These are phyloP conservation scores for Drosophila kanekoi DNA, from an alignment of 2,888 invertebrate genomes.

Conservation along the genomic window DNA sequence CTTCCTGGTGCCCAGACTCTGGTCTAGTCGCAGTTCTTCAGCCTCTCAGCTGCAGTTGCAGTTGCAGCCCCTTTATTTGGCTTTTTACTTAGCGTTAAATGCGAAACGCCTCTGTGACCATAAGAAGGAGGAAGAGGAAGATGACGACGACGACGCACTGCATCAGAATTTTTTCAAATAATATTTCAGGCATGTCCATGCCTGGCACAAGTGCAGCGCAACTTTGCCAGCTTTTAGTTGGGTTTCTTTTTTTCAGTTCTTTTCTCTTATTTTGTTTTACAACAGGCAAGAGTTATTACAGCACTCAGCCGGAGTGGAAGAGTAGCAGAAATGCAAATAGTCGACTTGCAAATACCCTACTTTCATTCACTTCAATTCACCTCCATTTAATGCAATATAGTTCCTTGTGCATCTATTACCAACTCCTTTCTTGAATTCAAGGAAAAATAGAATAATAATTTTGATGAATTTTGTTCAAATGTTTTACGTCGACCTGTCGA, in stretches of 20 bases:
- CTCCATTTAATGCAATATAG: no score
- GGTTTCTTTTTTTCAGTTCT: slow-evolving; percentile 36
- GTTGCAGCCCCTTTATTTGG: slow-evolving; percentile 61
- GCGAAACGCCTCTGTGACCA: slow-evolving; percentile 67
- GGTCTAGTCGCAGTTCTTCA: not conserved
- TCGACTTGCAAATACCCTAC: slow-evolving; percentile 41
- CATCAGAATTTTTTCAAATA: slow-evolving; percentile 76
- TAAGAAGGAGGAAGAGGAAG: slow-evolving; percentile 19
- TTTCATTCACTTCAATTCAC: no score
- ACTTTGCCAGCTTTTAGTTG: slow-evolving; percentile 56
- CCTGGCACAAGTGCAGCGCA: slow-evolving; percentile 65
- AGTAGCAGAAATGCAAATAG: no score
- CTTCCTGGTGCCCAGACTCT: slow-evolving; percentile 66
- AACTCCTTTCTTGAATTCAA: no score
- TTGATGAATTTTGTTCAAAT: no score
- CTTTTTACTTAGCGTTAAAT: slow-evolving; percentile 70
- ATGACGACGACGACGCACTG: slow-evolving; percentile 60
- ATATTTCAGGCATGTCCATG: slow-evolving; percentile 70
- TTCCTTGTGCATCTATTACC: no score
- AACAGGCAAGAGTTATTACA: slow-evolving; percentile 66
- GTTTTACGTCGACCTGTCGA: no score
- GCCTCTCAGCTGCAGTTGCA: slow-evolving; percentile 2
- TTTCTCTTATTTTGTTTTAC: slow-evolving; percentile 9
- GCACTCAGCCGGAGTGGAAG: slow-evolving; percentile 63
- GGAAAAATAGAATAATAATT: no score